Evolutionary conservation across 1,140 invertebrate genomes (phyloP).

Genomic region (Zaprionus taronus): DNA sequence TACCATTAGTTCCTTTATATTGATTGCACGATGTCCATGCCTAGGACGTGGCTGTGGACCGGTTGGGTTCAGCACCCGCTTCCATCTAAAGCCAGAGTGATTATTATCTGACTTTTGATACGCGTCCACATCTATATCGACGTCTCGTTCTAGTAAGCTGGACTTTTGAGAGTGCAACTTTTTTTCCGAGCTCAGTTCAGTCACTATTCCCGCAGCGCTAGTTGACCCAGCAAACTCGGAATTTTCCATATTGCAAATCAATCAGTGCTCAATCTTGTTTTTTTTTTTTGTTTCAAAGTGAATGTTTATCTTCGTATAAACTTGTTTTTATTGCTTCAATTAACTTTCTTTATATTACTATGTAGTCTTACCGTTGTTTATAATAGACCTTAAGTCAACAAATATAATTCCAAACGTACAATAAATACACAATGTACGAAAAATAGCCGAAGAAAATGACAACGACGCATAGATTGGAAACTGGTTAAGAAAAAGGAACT

Average conservation of each 20-base stretch:
- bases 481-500: constrained; percentile 10
- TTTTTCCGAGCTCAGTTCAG: constrained; percentile 42
- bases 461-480: constrained; percentile 36
- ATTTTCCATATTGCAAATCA: constrained; percentile 51
- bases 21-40: constrained; percentile 99
- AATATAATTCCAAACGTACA: constrained; percentile 5
- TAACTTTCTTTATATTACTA: neutral
- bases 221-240: constrained; percentile 28
- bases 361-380: constrained; percentile 23
- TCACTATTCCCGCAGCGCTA: constrained; percentile 3
- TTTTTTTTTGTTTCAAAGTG: constrained; percentile 4
- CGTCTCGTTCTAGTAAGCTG: constrained; percentile 15
- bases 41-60: constrained; percentile 97
- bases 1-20: constrained; percentile 99
- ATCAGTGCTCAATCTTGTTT: neutral
- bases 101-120: constrained; percentile 18
- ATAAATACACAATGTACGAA: constrained; percentile 41
- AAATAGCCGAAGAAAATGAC: constrained; percentile 53
- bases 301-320: neutral
- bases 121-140: constrained; percentile 52
- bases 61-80: constrained; percentile 95
- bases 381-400: constrained; percentile 21
- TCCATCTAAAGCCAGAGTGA: constrained; percentile 88
- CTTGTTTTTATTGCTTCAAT: neutral
- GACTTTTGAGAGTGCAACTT: constrained; percentile 14